phyloP scores from a whole-genome alignment of 2,113 vertebrate genomes.

The Ptychochromis oligacanthus region DNA sequence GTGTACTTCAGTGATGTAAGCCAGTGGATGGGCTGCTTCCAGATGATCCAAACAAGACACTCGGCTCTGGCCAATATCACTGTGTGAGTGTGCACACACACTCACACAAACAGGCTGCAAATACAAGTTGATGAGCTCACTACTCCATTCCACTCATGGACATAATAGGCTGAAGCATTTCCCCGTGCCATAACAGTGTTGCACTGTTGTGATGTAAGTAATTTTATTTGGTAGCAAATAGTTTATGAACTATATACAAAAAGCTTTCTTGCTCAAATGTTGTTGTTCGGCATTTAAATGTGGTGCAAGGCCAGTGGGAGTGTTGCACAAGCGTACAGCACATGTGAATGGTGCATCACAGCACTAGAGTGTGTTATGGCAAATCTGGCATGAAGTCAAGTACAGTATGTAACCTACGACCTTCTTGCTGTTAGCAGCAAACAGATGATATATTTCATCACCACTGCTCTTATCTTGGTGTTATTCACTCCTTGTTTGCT shows the following conservation, averaged over 20 bases:
- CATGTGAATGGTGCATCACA: constrained; percentile 7
- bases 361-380: neutral
- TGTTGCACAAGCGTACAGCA: constrained; percentile 32
- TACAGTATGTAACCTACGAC: constrained; percentile 1
- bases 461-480: constrained; percentile 3
- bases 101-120: neutral
- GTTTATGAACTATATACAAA: constrained; percentile 23
- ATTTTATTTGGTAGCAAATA: constrained; percentile 40
- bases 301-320: constrained; percentile 42
- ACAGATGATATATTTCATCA: constrained; percentile 36
- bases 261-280: constrained; percentile 12
- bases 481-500: constrained; percentile 17
- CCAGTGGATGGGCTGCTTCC: constrained; percentile 33
- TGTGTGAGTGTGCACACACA: neutral
- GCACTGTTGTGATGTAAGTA: constrained; percentile 21
- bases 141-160: constrained; percentile 37
- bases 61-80: constrained; percentile 37
- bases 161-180: constrained; percentile 9
- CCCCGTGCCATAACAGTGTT: constrained; percentile 15
- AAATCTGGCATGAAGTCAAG: constrained; percentile 33
- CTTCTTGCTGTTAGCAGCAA: neutral
- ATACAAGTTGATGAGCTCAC: constrained; percentile 36
- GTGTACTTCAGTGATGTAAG: constrained; percentile 27
- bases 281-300: constrained; percentile 9
- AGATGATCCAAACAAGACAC: constrained; percentile 55